Evolutionary conservation across 2,888 invertebrate species (phyloP), one percentile per base, ranked within the genome.

Genomic region (Hirtodrosophila cameraria): DNA sequence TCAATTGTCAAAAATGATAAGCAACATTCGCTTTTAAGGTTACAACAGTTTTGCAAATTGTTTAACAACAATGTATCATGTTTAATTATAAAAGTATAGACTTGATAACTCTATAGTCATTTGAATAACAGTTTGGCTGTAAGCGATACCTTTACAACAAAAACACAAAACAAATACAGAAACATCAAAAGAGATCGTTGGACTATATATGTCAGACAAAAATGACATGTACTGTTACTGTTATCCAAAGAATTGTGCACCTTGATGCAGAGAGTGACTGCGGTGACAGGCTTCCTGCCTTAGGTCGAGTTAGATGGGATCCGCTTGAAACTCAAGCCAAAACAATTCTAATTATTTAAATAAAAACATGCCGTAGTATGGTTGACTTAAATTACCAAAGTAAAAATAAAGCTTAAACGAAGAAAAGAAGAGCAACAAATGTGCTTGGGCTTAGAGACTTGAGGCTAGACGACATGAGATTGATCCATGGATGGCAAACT

Each of bases 321-420:
- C 60, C 42, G 60, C 30, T 49, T 70, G 85, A 73, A 83, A 83
- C 57, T 63, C 57, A 74, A 75, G 70, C 64, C 80, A 68, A 78
- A 69, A 73, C 86, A 85, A 85, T 83, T 83, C 83, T 85, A 85
- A 85, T 83, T 83, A 85, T 85, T 83, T 80, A 63, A 73, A 68
- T 49, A 39, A 53, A 60, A 20, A 54, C 25, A 58, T 31, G 45
- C 35, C 39, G 36, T 71, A 65, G 80, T 75, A 85, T 80, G 83
- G 69, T 86, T 83, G 83, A 83, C 83, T 83, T 83, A 83, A 83
- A 85, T 83, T 83, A 85, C 85, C 63, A 64, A 53, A 58, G 64
- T 60, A 55, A 23, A 55, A 45, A 18, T 46, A 38, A 27, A 49
- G 41, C 41, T 39, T 61, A 67, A 75, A 52, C 60, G 75, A 53